Base-by-base conservation (phyloP, 2,888 invertebrate species). In the Acanthoscelides obtectus region DNA sequence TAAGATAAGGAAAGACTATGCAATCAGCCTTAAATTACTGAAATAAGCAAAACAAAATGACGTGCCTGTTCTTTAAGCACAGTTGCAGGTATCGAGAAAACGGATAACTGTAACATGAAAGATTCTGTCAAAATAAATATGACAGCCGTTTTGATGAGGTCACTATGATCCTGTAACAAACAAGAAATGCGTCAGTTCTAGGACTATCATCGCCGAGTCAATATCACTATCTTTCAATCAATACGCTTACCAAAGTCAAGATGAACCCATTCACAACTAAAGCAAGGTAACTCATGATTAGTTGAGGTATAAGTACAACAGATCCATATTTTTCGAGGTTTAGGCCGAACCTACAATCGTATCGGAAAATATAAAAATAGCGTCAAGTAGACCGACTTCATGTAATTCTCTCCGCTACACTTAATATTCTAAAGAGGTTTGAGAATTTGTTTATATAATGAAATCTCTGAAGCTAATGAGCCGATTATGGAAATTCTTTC, bases 251-350 rank as follows among this genome's bases (percentile, higher is more conserved):
- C 45, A 70, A 22, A 64, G 68, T 69, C 21, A 75, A 22, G 20
- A 72, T 74, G 69, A 75, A 77, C 19, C 75, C 75, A 64, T 70
- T 74, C 17, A 76, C 68, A n/a, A 77, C 76, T 12, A 76, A 70
- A 6, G 71, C 70, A 19, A 73, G 71, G 2, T 72, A 75, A 22
- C 75, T 76, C 69, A 74, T 73, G 5, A 75, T 19, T 6, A 77
- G 20, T n/a, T 78, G 78, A 2, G 74, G 68, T 19, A 74, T 73
- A 20, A 78, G 70, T 22, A 76, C 74, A 22, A 22, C 21, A 3
- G 75, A 74, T 0, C 72, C 69, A 27, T 73, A 73, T 17, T 69
- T 66, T 63, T 75, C 73, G 0, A 78, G 22, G 22, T 75, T 72
- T n/a, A 70, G 70, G 4, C 77, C 77, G 71, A 70, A 78, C 63